phyloP scores from a whole-genome alignment of 2,888 invertebrate species.

The Prenolepis imparis region DNA sequence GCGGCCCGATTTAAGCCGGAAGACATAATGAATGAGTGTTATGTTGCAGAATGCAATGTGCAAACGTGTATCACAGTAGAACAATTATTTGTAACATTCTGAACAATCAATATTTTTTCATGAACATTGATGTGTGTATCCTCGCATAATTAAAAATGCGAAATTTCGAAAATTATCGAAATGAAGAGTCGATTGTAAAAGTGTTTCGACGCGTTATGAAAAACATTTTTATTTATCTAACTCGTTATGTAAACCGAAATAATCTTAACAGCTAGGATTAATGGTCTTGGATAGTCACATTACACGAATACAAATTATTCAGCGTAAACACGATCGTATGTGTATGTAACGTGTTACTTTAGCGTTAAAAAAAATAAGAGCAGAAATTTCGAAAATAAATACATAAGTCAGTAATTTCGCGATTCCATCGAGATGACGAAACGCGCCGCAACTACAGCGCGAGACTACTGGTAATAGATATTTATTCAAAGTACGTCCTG shows the following conservation, averaged over 20 bases:
- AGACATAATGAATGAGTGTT: constrained; percentile 26
- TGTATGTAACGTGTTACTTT: not conserved
- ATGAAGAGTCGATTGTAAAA: constrained; percentile 10
- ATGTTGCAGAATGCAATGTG: not conserved
- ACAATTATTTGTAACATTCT: constrained; percentile 18
- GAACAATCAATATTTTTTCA: not conserved
- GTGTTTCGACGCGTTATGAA: not conserved
- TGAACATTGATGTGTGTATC: not conserved
- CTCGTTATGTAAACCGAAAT: constrained; percentile 22
- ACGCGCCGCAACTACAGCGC: not conserved
- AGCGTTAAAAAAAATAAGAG: not conserved
- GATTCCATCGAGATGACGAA: constrained; percentile 11
- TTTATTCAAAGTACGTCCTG: constrained; percentile 26
- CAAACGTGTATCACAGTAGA: not conserved
- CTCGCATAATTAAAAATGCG: not conserved
- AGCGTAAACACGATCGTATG: not conserved
- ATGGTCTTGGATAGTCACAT: not conserved
- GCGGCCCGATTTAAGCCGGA: constrained; percentile 42
- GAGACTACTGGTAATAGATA: constrained; percentile 27
- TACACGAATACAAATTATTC: not conserved
- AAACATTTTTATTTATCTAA: constrained; percentile 19
- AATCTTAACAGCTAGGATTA: not conserved
- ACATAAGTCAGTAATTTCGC: not conserved
- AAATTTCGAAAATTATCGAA: not conserved
- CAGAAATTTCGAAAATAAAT: constrained; percentile 24